Percentiles rank a stretch among this genome's conserved stretches.
Conservation (phyloP, 2,888 invertebrate species). For the Alloscopus bannaensis region DNA sequence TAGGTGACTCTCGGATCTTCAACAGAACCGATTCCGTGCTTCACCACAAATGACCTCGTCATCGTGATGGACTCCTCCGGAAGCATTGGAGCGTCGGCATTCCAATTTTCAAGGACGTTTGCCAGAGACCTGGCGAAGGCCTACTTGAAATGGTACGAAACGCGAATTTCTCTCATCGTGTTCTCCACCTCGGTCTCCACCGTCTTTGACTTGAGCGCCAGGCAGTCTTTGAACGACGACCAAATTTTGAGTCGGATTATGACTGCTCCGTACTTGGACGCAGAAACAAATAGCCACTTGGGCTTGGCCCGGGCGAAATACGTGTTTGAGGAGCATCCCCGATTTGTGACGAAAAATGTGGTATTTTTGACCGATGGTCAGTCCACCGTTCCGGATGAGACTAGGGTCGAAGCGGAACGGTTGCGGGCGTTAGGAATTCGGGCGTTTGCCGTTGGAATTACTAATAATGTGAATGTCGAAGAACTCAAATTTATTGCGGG, state of each 20-base stretch:
- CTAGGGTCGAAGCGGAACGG: not conserved
- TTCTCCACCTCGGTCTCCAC: not conserved
- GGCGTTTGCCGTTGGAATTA: slow-evolving; percentile 17
- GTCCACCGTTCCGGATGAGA: not conserved
- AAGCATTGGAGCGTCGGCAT: not conserved
- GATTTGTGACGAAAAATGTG: slow-evolving; percentile 26
- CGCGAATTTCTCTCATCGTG: not conserved
- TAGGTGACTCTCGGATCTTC: not conserved
- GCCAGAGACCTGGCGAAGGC: not conserved
- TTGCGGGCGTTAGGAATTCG: not conserved
- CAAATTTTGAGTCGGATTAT: not conserved
- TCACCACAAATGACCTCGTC: not conserved
- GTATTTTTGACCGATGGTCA: slow-evolving; percentile 34
- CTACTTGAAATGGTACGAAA: not conserved
- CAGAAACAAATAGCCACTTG: not conserved
- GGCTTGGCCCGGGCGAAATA: not conserved
- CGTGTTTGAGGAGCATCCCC: not conserved
- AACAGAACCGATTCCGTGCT: not conserved
- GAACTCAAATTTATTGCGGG: slow-evolving; percentile 7
- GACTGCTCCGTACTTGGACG: not conserved
- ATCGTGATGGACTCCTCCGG: not conserved
- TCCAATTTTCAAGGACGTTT: not conserved
- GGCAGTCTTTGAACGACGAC: not conserved
- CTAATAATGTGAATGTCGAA: not conserved
- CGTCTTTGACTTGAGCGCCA: not conserved